Evolutionary conservation across 2,113 vertebrate genomes (phyloP).

Genomic region (Puntigrus tetrazona): DNA sequence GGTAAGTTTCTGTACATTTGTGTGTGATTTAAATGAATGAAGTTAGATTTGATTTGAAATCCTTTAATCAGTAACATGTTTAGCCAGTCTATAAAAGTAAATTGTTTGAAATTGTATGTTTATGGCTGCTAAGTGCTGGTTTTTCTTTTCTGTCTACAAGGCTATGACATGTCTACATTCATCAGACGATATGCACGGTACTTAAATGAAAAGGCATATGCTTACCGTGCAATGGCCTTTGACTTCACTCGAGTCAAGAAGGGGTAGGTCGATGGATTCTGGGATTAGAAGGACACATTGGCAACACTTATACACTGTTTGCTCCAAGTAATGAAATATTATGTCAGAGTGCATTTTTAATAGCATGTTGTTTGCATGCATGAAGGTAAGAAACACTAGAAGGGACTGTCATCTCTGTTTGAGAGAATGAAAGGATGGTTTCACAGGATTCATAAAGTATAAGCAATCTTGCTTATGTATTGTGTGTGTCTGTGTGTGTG

Average conservation of each 20-base stretch:
- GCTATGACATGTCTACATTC: conserved; percentile 96
- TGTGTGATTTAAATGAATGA: not conserved
- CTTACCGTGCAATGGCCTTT: conserved; percentile 99
- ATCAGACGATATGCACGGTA: conserved; percentile 97
- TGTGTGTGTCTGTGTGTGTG: not conserved
- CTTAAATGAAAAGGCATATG: conserved; percentile 98
- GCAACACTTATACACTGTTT: not conserved
- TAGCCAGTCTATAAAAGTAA: not conserved
- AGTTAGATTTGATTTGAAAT: not conserved
- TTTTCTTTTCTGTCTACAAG: conserved; percentile 64
- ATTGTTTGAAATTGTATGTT: not conserved
- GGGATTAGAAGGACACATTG: conserved; percentile 1
- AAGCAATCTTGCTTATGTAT: not conserved
- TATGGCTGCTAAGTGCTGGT: not conserved
- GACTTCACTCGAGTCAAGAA: conserved; percentile 99
- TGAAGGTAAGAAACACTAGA: not conserved
- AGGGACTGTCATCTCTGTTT: not conserved
- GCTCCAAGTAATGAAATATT: not conserved
- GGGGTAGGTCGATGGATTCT: conserved; percentile 78
- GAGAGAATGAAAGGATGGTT: not conserved
- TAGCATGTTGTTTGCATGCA: not conserved
- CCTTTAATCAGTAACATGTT: not conserved
- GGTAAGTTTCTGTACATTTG: conserved; percentile 77
- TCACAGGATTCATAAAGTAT: not conserved
- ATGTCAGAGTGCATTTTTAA: not conserved